phyloP scores from a whole-genome alignment of 2,797 vertebrate species.

The Crenuchus spilurus region DNA sequence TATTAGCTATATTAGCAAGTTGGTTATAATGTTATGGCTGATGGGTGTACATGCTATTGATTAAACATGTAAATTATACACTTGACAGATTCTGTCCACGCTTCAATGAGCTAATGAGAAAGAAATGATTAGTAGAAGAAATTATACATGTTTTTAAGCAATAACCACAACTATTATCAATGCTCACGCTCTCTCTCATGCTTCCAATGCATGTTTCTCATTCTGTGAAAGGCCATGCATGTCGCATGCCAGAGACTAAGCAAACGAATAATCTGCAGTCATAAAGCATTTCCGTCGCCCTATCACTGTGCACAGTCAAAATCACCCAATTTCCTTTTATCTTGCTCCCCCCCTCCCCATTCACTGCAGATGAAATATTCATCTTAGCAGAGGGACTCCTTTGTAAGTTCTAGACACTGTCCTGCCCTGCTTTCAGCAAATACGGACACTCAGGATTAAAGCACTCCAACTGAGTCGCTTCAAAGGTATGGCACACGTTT shows the following conservation, averaged over 20 bases:
- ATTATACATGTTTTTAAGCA: no score
- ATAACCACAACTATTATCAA: no score
- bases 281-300: constrained; percentile 45
- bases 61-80: no score
- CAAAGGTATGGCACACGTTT: constrained; percentile 1
- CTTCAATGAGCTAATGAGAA: no score
- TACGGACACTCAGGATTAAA: neutral
- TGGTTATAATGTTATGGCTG: no score
- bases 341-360: neutral
- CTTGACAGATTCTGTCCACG: no score
- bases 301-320: neutral
- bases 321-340: constrained; percentile 14
- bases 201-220: constrained; percentile 34
- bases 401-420: neutral
- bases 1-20: no score
- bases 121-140: neutral
- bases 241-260: constrained; percentile 11
- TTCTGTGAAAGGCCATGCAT: constrained; percentile 29
- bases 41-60: no score
- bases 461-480: constrained; percentile 5
- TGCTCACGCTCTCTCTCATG: neutral
- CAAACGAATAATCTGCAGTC: constrained; percentile 44
- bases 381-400: neutral
- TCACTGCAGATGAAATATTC: neutral
- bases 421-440: neutral